These are phyloP conservation scores for Cactoblastis cactorum DNA, from an alignment of 2,888 invertebrate genomes.

Conservation along the genomic window DNA sequence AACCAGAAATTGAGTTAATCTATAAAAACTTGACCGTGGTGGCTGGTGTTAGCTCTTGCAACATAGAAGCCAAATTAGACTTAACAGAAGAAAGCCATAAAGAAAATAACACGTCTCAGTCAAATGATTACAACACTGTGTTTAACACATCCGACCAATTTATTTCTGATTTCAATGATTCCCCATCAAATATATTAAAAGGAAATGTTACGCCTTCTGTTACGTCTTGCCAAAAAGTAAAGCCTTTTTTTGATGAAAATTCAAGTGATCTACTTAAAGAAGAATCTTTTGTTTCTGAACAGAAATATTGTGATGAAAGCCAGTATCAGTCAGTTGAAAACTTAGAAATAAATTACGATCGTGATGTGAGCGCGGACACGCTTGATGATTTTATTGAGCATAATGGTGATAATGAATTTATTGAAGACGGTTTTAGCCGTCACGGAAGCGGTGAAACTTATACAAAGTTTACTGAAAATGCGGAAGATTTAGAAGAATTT, in stretches of 20 bases:
- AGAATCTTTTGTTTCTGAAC: conserved; percentile 19
- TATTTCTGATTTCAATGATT: conserved; percentile 27
- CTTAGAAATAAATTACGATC: conserved; percentile 51
- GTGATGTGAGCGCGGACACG: conserved; percentile 45
- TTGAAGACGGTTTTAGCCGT: conserved; percentile 42
- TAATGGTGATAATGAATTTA: conserved; percentile 35
- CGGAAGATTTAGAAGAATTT: conserved; percentile 66
- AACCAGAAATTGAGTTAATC: conserved; percentile 52
- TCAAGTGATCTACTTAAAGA: background rate
- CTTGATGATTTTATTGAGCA: conserved; percentile 47
- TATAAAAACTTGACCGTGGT: conserved; percentile 60
- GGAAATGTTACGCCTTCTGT: conserved; percentile 14
- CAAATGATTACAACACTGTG: conserved; percentile 25
- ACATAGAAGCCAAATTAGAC: conserved; percentile 33
- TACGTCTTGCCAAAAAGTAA: background rate
- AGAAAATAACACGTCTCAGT: conserved; percentile 26
- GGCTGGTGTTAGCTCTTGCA: conserved; percentile 45
- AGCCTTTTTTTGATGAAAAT: background rate
- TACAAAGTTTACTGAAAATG: conserved; percentile 66
- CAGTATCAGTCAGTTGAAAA: conserved; percentile 45
- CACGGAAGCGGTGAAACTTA: conserved; percentile 70
- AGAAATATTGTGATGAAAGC: conserved; percentile 31
- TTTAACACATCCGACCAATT: conserved; percentile 30
- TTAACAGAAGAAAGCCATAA: conserved; percentile 28
- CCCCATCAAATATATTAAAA: conserved; percentile 20